phyloP scores from a whole-genome alignment of 1,140 invertebrate genomes.

The Aleiodes sp. region DNA sequence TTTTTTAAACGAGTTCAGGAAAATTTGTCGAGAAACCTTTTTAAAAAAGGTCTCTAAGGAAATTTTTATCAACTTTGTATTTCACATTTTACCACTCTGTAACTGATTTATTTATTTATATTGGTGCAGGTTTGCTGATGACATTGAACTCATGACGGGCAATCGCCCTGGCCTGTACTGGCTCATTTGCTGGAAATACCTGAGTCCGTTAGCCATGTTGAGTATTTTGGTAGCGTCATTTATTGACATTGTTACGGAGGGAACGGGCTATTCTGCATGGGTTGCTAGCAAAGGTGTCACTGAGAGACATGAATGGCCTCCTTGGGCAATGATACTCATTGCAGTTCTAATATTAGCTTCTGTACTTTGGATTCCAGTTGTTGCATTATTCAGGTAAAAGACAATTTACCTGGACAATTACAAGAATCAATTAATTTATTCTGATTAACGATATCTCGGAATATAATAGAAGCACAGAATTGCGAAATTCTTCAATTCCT shows the following conservation, averaged over 20 bases:
- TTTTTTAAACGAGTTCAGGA: neutral
- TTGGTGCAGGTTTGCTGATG: slow-evolving; percentile 81
- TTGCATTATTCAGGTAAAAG: slow-evolving; percentile 82
- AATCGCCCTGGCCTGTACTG: slow-evolving; percentile 86
- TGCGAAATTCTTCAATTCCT: too few species aligned
- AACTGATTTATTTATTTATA: neutral
- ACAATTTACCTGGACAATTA: too few species aligned
- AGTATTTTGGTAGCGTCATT: slow-evolving; percentile 87
- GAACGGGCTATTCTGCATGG: slow-evolving; percentile 89
- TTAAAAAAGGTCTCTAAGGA: too few species aligned
- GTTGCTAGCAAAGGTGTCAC: slow-evolving; percentile 77
- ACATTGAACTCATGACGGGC: slow-evolving; percentile 95
- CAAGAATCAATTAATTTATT: neutral
- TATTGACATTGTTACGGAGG: slow-evolving; percentile 81
- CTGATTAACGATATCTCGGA: too few species aligned
- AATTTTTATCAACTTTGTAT: too few species aligned
- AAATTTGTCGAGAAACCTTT: too few species aligned
- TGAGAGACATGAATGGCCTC: slow-evolving; percentile 80
- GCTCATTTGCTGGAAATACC: slow-evolving; percentile 94
- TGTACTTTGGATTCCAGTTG: slow-evolving; percentile 86
- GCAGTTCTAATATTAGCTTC: slow-evolving; percentile 79
- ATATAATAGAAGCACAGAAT: too few species aligned
- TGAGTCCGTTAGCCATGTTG: slow-evolving; percentile 91
- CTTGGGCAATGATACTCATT: slow-evolving; percentile 81
- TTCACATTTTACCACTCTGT: too few species aligned